Evolutionary conservation across 1,140 invertebrate genomes (phyloP), one percentile per base, ranked within the genome.

Genomic region (Mya arenaria): DNA sequence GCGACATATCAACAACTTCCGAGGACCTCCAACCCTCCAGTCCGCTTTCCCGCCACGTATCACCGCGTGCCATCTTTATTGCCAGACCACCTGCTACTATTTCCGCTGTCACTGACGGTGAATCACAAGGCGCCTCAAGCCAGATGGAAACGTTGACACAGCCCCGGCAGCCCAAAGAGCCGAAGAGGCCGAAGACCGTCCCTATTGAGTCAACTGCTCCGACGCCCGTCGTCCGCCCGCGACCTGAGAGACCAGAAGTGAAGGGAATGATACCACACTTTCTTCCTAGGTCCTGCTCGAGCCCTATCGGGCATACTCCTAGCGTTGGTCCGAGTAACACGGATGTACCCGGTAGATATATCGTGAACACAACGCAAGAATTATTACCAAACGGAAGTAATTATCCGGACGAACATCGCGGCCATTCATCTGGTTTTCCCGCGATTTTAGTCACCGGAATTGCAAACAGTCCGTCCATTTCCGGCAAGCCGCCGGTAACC

Each of bases 121-220:
- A 10, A 10, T 10, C 19, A 10, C 41, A 44, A 25, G 48, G 39
- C 23, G 6, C 77, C 28, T 8, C 77, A 37, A 66, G 48, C 32
- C 77, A 79, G 19, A 23, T 66, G 0, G 52, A n/a, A 0, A 41
- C n/a, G 1, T 23, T n/a, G 15, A 56, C 48, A n/a, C 63, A 41
- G 17, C 77, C 62, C 3, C 77, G 77, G 2, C n/a, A 39, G 1
- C 65, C 65, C 8, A 79, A 79, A 69, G 60, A 79, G 34, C 77
- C 77, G 28, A 79, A 79, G 37, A 44, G 77, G 15, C 77, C 77
- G 13, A 68, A 66, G 44, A 79, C 77, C 1, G 77, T 79, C 13
- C 77, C 77, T 25, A 79, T 79, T 25, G 77, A 79, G 60, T 79
- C 77, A 3, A 69, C 63, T n/a, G 52, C 65, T n/a, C 77, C 77